A percentile compares a stretch with the other conserved stretches of the same genome.
Evolutionary conservation across 1,140 invertebrate genomes (phyloP).

Genomic region (Dufourea novaeangliae): DNA sequence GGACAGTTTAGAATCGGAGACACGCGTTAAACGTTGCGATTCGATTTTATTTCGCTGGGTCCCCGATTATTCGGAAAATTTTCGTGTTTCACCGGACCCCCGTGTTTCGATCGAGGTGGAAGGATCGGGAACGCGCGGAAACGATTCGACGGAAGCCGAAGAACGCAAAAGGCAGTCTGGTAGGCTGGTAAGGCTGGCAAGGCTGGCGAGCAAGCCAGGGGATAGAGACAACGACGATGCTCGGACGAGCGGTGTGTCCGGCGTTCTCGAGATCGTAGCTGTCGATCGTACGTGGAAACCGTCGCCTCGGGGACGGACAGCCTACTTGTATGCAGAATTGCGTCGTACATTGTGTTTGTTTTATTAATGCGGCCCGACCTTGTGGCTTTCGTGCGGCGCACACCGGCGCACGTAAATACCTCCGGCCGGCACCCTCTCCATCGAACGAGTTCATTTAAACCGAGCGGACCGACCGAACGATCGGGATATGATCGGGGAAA

Average conservation of each 20-base stretch:
- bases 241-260: slow-evolving; percentile 44
- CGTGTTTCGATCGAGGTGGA: not conserved
- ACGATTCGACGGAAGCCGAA: not conserved
- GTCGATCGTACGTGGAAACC: slow-evolving; percentile 67
- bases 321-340: slow-evolving; percentile 70
- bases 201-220: slow-evolving; percentile 17
- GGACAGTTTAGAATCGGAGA: slow-evolving; percentile 10
- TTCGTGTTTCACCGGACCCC: too few relatives aligned
- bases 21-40: not conserved
- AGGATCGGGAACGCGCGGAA: not conserved
- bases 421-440: slow-evolving; percentile 48
- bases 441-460: slow-evolving; percentile 59
- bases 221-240: slow-evolving; percentile 53
- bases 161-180: not conserved
- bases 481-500: slow-evolving; percentile 27
- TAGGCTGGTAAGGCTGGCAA: too few relatives aligned
- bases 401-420: slow-evolving; percentile 59
- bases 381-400: slow-evolving; percentile 67
- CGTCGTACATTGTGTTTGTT: slow-evolving; percentile 77
- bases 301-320: slow-evolving; percentile 63
- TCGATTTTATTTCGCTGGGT: not conserved
- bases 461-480: slow-evolving; percentile 15
- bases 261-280: slow-evolving; percentile 60
- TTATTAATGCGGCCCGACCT: slow-evolving; percentile 75
- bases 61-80: too few relatives aligned